Evolutionary conservation across 2,113 vertebrate species (phyloP).

Genomic region (Carollia perspicillata): DNA sequence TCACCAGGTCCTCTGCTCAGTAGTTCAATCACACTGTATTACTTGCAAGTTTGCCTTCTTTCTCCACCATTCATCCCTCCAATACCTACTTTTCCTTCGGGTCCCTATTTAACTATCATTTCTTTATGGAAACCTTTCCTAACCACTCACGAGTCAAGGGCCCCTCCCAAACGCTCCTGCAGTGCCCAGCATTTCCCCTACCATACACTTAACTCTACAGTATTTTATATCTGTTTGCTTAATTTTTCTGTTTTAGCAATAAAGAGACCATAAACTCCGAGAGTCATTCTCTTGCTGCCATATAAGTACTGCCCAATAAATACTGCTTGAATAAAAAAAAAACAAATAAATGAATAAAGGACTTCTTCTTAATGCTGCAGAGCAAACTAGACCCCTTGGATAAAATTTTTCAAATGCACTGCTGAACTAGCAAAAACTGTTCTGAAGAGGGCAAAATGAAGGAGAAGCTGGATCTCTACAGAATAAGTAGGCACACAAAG

Average conservation of each 20-base stretch:
- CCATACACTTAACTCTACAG: neutral
- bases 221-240: neutral
- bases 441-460: neutral
- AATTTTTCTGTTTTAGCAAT: constrained; percentile 24
- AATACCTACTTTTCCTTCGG: neutral
- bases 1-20: neutral
- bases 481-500: neutral
- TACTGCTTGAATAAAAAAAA: constrained; percentile 33
- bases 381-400: neutral
- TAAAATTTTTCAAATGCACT: neutral
- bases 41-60: neutral
- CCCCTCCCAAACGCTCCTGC: neutral
- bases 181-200: neutral
- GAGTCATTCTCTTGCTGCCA: neutral
- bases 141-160: neutral
- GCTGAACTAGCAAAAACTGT: neutral
- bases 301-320: neutral
- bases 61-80: neutral
- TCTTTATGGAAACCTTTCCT: neutral
- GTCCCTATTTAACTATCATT: neutral
- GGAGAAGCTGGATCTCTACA: neutral
- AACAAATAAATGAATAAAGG: neutral
- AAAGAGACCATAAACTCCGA: neutral
- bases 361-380: neutral
- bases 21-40: neutral